Evolutionary conservation across 2,888 invertebrate species (phyloP).

Genomic region (Ecdyonurus torrentis): DNA sequence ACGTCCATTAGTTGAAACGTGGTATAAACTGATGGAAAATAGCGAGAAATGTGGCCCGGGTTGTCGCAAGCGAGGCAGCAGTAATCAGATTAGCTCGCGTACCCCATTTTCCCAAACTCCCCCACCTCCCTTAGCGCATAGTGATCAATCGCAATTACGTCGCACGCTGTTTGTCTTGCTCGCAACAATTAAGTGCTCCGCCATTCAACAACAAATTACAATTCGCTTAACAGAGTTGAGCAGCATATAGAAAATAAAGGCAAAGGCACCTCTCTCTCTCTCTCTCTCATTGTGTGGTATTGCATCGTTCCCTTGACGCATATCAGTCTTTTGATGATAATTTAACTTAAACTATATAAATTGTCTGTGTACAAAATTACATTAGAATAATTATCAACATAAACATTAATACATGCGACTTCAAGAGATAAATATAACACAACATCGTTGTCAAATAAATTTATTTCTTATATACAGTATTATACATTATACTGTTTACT

Average conservation of each 20-base stretch:
- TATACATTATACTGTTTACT: no score
- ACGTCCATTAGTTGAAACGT: not conserved
- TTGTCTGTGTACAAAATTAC: no score
- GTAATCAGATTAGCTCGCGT: not conserved
- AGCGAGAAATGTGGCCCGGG: not conserved
- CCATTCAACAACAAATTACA: slow-evolving; percentile 3
- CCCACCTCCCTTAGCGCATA: not conserved
- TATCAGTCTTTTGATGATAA: no score
- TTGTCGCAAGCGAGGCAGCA: not conserved
- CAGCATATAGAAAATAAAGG: not conserved
- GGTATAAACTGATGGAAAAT: not conserved
- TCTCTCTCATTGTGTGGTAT: no score
- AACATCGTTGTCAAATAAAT: no score
- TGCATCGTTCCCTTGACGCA: no score
- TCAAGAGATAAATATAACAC: no score
- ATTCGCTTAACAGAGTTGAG: not conserved
- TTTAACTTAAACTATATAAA: no score
- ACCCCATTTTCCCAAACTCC: not conserved
- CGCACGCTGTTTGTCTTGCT: slow-evolving; percentile 3
- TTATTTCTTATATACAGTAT: no score
- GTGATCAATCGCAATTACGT: slow-evolving; percentile 3
- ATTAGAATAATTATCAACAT: no score
- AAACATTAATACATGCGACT: no score
- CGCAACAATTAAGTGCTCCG: slow-evolving; percentile 1
- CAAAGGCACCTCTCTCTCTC: no score